phyloP scores from a whole-genome alignment of 2,113 vertebrate genomes.

The Atractosteus spatula region DNA sequence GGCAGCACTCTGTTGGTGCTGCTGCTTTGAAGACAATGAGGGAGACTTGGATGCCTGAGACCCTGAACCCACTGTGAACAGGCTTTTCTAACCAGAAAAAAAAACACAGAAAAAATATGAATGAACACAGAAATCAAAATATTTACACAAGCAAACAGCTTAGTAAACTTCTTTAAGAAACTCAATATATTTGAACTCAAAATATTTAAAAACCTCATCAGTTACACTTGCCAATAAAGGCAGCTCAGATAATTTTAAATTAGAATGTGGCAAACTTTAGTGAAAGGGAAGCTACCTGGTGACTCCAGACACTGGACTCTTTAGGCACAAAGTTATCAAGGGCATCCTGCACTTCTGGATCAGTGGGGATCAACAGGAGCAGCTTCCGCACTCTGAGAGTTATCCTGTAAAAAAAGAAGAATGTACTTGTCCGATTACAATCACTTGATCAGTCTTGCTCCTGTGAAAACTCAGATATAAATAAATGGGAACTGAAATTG shows the following conservation, averaged over 20 bases:
- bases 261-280: too few relatives aligned
- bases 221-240: too few relatives aligned
- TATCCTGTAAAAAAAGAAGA: constrained; percentile 70
- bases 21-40: constrained; percentile 90
- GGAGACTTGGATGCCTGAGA: constrained; percentile 92
- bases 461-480: too few relatives aligned
- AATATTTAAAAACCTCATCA: too few relatives aligned
- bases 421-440: too few relatives aligned
- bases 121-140: not conserved
- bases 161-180: too few relatives aligned
- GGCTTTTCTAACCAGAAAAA: constrained; percentile 76
- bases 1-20: constrained; percentile 91
- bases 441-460: too few relatives aligned
- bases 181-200: too few relatives aligned
- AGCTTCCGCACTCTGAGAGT: constrained; percentile 91
- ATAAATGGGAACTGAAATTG: too few relatives aligned
- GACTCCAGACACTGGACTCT: constrained; percentile 78
- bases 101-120: constrained; percentile 19
- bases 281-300: constrained; percentile 55
- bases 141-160: too few relatives aligned
- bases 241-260: too few relatives aligned
- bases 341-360: constrained; percentile 96
- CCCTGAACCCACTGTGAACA: constrained; percentile 80
- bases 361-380: constrained; percentile 92
- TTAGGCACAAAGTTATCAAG: constrained; percentile 85